phyloP scores from a whole-genome alignment of 2,888 invertebrate species.

The Torymus texanus region DNA sequence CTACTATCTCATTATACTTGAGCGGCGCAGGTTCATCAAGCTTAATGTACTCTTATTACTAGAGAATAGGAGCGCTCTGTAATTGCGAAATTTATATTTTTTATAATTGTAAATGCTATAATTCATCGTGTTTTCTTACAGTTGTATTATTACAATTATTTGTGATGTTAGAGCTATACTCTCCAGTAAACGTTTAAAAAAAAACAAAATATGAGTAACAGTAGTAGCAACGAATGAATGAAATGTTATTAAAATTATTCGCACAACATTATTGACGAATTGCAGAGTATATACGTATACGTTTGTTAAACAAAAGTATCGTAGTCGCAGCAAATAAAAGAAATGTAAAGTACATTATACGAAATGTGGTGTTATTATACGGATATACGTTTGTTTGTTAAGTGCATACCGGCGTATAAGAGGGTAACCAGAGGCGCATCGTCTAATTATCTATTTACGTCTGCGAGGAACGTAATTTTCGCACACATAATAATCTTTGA shows the following conservation, averaged over 20 bases:
- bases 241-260: too few relatives aligned
- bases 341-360: too few relatives aligned
- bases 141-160: too few relatives aligned
- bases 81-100: background rate
- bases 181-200: too few relatives aligned
- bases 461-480: conserved; percentile 19
- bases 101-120: background rate
- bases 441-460: conserved; percentile 32
- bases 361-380: too few relatives aligned
- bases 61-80: conserved; percentile 4
- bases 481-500: conserved; percentile 22
- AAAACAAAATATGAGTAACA: too few relatives aligned
- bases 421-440: background rate
- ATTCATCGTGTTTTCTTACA: background rate
- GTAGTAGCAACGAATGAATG: too few relatives aligned
- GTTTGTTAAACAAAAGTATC: too few relatives aligned
- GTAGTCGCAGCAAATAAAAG: too few relatives aligned
- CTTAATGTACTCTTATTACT: conserved; percentile 22
- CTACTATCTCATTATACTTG: background rate
- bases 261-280: too few relatives aligned
- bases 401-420: background rate
- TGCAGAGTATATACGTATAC: too few relatives aligned
- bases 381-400: background rate
- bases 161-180: too few relatives aligned
- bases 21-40: background rate